Percentiles rank a stretch among this genome's conserved stretches.
phyloP scores from a whole-genome alignment of 64 coral and sea anemone species.

The Montipora foliosa region DNA sequence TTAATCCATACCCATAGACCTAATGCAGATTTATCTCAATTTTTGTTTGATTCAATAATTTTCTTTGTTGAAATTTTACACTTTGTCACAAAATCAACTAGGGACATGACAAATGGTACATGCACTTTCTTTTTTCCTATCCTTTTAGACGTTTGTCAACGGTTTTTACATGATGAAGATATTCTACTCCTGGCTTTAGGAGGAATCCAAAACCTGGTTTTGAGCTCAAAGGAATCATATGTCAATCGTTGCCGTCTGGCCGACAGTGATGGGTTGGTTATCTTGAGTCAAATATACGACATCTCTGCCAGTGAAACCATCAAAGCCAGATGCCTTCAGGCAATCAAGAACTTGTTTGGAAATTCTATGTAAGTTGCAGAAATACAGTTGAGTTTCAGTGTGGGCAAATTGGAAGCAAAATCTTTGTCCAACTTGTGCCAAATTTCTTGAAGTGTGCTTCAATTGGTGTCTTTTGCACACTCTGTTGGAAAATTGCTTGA shows the following conservation, averaged over 20 bases:
- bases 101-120: no score
- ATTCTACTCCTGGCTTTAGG: slow-evolving; percentile 75
- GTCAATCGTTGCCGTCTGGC: slow-evolving; percentile 81
- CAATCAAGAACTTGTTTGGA: slow-evolving; percentile 90
- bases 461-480: no score
- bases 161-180: slow-evolving; percentile 72
- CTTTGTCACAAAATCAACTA: no score
- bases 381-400: neutral
- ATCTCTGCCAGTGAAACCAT: slow-evolving; percentile 34
- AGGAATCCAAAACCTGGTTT: slow-evolving; percentile 76
- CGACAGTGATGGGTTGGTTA: slow-evolving; percentile 63
- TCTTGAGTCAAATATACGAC: slow-evolving; percentile 69
- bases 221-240: neutral
- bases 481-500: no score
- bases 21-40: neutral
- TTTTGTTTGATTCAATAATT: neutral
- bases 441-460: no score
- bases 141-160: slow-evolving; percentile 66
- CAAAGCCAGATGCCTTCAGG: slow-evolving; percentile 63
- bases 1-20: no score
- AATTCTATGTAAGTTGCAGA: slow-evolving; percentile 67
- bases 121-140: no score
- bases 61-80: slow-evolving; percentile 13
- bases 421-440: no score
- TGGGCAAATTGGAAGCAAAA: no score